Evolutionary conservation across 2,797 vertebrate genomes (phyloP).

Genomic region (Phrynocephalus forsythii): DNA sequence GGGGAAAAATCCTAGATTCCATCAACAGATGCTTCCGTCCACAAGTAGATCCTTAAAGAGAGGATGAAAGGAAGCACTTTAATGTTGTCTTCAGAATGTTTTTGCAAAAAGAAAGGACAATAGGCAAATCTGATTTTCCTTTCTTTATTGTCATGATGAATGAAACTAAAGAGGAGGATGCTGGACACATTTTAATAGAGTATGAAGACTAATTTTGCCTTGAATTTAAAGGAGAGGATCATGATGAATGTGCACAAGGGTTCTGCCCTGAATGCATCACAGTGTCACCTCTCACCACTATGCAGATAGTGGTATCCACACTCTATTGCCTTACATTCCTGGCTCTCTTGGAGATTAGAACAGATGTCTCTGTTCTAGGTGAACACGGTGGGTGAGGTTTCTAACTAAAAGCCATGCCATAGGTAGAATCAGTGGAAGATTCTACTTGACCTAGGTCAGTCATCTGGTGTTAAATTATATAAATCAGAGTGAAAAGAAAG

Average conservation of each 20-base stretch:
- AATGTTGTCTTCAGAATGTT: neutral
- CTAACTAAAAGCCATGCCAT: neutral
- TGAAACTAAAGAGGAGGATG: neutral
- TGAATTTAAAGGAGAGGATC: neutral
- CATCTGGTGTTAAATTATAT: slow-evolving; percentile 30
- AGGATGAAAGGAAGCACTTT: neutral
- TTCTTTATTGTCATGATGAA: neutral
- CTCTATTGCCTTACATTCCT: neutral
- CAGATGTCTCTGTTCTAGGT: slow-evolving; percentile 7
- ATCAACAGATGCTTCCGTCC: neutral
- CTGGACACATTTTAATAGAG: neutral
- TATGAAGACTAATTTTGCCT: neutral
- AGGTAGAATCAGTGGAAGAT: slow-evolving; percentile 1
- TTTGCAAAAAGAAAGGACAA: neutral
- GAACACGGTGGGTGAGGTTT: neutral
- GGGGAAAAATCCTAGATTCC: neutral
- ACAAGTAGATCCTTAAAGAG: neutral
- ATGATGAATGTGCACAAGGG: neutral
- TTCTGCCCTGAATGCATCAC: neutral
- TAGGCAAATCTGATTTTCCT: neutral
- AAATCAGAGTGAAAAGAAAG: slow-evolving; percentile 34
- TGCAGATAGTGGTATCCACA: neutral
- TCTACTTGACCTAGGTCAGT: slow-evolving; percentile 27
- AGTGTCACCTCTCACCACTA: neutral
- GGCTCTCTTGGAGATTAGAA: neutral